Base-by-base conservation (phyloP, 1,140 invertebrate genomes). In the Stegodyphus mimosarum region DNA sequence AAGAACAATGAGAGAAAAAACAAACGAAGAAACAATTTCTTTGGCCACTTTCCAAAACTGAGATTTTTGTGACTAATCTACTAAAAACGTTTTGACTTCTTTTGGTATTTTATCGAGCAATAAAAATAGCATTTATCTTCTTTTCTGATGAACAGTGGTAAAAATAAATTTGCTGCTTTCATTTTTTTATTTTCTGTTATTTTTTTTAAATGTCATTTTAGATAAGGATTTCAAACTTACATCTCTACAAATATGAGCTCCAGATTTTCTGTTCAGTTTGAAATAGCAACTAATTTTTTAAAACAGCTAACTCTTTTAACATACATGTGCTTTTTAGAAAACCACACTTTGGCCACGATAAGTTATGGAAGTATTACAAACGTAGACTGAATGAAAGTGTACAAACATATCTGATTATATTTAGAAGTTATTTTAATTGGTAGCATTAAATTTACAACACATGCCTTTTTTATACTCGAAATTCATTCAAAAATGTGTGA, bases 21-120 rank as follows among this genome's bases (percentile, higher is more conserved):
- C 6, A 10, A n/a, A 64, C 60, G 60, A 18, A 51, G 60, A 76
- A 76, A 76, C 60, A 66, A 64, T 76, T 76, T 76, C 60, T 17
- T 76, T 76, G 74, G 74, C 74, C n/a, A 17, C 33, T 15, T 66
- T 76, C 74, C 74, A 76, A 33, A 33, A 55, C 52, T 18, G 60
- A 63, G 48, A 66, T 64, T 66, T 76, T 76, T 64, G 18, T 76
- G 33, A 48, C 48, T 76, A 66, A 76, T 76, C 60, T 76, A 18
- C 55, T 66, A 64, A 76, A 76, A 76, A 76, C 60, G 60, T n/a
- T 76, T 76, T 51, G 49, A 64, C 48, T 64, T 64, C 60, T 76
- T 76, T 76, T 66, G 33, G 13, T 11, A 49, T 10, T 76, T 76
- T 76, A 64, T 66, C 64, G 55, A 66, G 60, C 74, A 64, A 76